Base-by-base conservation (phyloP, 1,140 invertebrate genomes). In the Pogonus chalceus region DNA sequence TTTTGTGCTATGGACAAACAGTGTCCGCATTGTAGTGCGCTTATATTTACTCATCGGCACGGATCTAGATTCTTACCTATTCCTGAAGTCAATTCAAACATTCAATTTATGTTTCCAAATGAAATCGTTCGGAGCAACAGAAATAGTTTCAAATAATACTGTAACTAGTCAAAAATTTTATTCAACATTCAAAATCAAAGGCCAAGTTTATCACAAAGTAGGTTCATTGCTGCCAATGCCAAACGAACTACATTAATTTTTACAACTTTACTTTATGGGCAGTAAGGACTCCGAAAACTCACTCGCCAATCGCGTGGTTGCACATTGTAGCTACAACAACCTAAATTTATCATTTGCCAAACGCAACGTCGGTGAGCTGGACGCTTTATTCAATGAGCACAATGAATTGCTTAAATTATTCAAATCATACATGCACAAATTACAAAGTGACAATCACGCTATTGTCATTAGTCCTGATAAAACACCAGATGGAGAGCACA, bases 161-260 rank as follows among this genome's bases (percentile, higher is more conserved):
- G 49, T 22, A 56, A 49, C 58, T 46, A 47, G 51, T 56, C 50
- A 52, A 37, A 12, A 57, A 50, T 59, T 52, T 43, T 35, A 59
- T 43, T 55, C 53, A 3, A 48, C 49, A 52, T 58, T 58, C 22
- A 43, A 47, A 47, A 47, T 47, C 43, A 47, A 20, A 60, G 71
- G 72, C 12, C 65, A 72, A 61, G 56, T 72, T 10, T 74, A 72
- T 59, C 71, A 74, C 55, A 51, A 48, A 57, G 57, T 64, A 39
- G 65, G 61, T 12, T 60, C 57, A 51, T 56, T 70, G 18, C 56
- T 65, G 20, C 68, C 65, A 53, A 39, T 56, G 9, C 35, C 54
- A 50, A 35, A 62, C 46, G 51, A n/a, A 50, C 14, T 23, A 0
- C 35, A 67, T 62, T 65, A 62, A 69, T 69, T 65, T 56, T 60